phyloP scores from a whole-genome alignment of 1,140 invertebrate genomes.

The Telenomus remus region DNA sequence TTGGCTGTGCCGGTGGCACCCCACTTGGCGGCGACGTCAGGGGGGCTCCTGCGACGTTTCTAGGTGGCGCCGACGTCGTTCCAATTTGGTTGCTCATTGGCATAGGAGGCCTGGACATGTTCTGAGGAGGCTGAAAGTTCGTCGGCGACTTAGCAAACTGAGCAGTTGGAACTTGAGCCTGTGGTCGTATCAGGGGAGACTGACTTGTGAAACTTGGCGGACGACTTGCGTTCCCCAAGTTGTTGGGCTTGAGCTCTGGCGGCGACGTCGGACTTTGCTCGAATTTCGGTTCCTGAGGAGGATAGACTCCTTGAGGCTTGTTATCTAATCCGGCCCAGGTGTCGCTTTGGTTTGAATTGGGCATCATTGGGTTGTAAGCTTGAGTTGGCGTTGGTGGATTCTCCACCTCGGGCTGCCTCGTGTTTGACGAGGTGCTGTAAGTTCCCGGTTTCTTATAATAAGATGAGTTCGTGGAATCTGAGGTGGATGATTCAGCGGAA shows the following conservation, averaged over 20 bases:
- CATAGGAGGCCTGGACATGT: no score
- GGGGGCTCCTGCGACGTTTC: neutral
- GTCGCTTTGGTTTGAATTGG: conserved; percentile 14
- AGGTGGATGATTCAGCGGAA: conserved; percentile 20
- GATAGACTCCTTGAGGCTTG: neutral
- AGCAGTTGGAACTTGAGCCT: conserved; percentile 1
- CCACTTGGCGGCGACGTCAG: neutral
- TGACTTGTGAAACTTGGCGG: conserved; percentile 11
- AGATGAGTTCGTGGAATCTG: conserved; percentile 35
- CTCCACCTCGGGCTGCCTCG: conserved; percentile 6
- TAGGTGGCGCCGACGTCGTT: conserved; percentile 7
- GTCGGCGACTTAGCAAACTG: conserved; percentile 15
- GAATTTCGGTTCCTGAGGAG: conserved; percentile 12
- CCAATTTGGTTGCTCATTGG: no score
- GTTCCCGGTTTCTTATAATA: conserved; percentile 29
- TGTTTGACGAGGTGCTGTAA: neutral
- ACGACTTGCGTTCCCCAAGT: neutral
- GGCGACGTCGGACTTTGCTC: conserved; percentile 12
- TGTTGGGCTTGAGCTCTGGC: conserved; percentile 6
- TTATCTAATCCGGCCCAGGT: neutral
- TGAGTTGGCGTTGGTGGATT: conserved; percentile 3
- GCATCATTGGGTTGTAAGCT: conserved; percentile 1
- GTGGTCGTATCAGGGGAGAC: neutral
- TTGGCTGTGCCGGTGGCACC: neutral
- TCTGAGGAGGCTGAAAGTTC: neutral